phyloP scores from a whole-genome alignment of 2,797 vertebrate species.

The Phyllotis vaccarum region DNA sequence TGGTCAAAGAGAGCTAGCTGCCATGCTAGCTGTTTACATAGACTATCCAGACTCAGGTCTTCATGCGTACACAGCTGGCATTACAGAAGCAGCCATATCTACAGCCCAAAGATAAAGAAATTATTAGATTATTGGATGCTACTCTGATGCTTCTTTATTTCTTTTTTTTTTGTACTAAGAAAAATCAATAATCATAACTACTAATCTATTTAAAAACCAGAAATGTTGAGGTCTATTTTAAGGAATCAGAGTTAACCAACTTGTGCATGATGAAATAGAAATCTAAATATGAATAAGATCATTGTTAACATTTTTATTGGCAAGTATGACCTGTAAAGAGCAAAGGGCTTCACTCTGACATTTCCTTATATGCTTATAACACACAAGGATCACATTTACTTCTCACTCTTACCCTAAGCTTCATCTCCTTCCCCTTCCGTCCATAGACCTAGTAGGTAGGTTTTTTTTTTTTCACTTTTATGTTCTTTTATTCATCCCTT shows the following conservation, averaged over 20 bases:
- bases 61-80: too few species aligned
- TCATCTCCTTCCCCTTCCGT: neutral
- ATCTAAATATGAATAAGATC: neutral
- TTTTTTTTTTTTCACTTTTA: neutral
- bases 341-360: neutral
- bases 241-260: constrained; percentile 3
- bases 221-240: neutral
- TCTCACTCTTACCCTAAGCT: neutral
- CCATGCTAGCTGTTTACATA: neutral
- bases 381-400: neutral
- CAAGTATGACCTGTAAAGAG: neutral
- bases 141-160: neutral
- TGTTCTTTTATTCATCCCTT: neutral
- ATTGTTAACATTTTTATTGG: neutral
- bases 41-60: neutral
- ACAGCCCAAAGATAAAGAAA: neutral
- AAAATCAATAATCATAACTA: neutral
- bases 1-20: neutral
- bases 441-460: neutral
- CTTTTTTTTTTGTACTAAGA: constrained; percentile 38
- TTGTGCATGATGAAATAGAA: neutral
- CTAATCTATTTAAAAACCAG: neutral
- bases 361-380: neutral
- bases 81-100: neutral
- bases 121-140: constrained; percentile 16